Base-by-base conservation (phyloP, 1,140 invertebrate genomes). In the Drosophila pseudoananassae region DNA sequence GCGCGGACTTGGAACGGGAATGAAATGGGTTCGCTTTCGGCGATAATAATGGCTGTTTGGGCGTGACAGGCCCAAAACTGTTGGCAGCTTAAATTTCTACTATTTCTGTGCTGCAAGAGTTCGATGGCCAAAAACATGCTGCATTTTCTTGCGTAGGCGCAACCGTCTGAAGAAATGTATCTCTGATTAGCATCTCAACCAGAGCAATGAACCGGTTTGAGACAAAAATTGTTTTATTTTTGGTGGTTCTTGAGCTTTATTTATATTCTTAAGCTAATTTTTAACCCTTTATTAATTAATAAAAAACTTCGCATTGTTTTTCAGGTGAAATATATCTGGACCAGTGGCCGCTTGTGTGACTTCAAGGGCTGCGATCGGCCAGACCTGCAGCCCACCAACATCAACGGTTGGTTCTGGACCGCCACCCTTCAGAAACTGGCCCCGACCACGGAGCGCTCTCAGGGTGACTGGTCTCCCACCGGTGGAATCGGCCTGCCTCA, bases 341-440 rank as follows among this genome's bases (percentile, higher is more conserved):
- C 96, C n/a, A 96, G 95, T 17, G 96, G 96, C 59, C 95, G 96
- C 56, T 92, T 96, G 15, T 97, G 96, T 82, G 96, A 97, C 92
- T 97, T 97, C 93, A 95, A 96, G 89, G 96, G 96, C 45, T 97
- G 96, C 79, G 95, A 96, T 73, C 94, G 95, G 63, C 94, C 95
- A 14, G 96, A 97, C 89, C 93, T 97, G 49, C 94, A 96, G 72
- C 96, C 96, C 8, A 93, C 94, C n/a, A 93, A 94, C 29, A 92
- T 96, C 50, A 97, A 97, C 75, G 96, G 96, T 14, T 97, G 96
- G 96, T 97, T 97, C 93, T 97, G 96, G 96, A 96, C 96, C 12
- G 96, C 95, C 4, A 95, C 95, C 64, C 93, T 96, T 14, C 95
- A 96, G 90, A 97, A 96, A 90, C 91, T 97, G 65, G 95, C 96